Base-by-base conservation (phyloP, 2,888 invertebrate species). In the Scaptomyza flava region DNA sequence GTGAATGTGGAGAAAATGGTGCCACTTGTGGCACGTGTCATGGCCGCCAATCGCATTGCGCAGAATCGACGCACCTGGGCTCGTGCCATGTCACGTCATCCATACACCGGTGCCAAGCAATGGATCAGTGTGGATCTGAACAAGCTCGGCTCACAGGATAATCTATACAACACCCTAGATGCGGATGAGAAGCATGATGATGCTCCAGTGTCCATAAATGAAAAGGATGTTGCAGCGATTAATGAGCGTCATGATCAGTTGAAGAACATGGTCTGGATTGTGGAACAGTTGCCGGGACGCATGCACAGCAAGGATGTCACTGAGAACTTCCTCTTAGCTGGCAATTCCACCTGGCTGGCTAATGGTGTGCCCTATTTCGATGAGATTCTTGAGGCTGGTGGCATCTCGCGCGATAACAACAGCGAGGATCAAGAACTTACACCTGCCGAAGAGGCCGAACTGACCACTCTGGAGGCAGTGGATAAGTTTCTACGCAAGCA, bases 41-140 rank as follows among this genome's bases (percentile, higher is more conserved):
- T 96, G 93, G 95, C 96, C 0, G 96, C 98, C 8, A 98, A 97
- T 92, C 95, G 96, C 69, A 92, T 98, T 53, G 95, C 97, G 0
- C 93, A 93, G 7, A 94, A 94, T 82, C 96, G 96, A 1, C 93
- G 93, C 60, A 93, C 94, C 5, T 98, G 98, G 98, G 94, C 95
- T 0, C 93, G 94, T 43, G 91, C 94, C 1, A 94, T 98, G 84
- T 93, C 94, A 0, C 92, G 93, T 7, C 95, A 96, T 92, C 96
- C 96, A 34, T 96, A 95, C 14, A 96, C 96, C 45, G 96, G 96
- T 65, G 96, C 96, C 90, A 96, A 97, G 89, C 97, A 98, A 90
- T 98, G 98, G 98, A 94, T 97, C 79, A 93, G 96, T 6, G 93
- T 97, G 0, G 96, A 97, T 90, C 95, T 95, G 86, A 94, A 94